Percentiles rank a stretch among this genome's conserved stretches.
phyloP scores from a whole-genome alignment of 2,113 vertebrate genomes.

The Rutilus rutilus region DNA sequence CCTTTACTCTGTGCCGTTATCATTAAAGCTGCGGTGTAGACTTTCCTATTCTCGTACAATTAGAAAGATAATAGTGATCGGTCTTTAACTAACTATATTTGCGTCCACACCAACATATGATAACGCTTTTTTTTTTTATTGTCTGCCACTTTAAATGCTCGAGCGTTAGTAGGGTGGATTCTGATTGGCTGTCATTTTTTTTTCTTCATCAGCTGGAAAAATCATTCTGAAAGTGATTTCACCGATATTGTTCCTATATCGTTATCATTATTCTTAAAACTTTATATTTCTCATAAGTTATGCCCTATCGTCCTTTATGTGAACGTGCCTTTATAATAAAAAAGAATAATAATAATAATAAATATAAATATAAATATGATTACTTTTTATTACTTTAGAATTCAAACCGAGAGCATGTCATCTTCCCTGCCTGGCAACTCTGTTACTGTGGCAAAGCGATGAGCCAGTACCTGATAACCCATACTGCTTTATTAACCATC shows the following conservation, averaged over 20 bases:
- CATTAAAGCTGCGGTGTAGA: no score
- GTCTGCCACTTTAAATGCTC: neutral
- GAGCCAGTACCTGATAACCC: neutral
- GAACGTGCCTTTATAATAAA: no score
- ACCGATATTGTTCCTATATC: neutral
- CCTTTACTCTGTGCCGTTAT: no score
- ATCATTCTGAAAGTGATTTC: neutral
- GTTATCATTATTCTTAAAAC: neutral
- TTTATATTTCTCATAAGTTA: no score
- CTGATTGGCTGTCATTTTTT: neutral
- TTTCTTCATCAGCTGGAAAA: neutral
- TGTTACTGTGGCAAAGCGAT: neutral
- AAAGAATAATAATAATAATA: no score
- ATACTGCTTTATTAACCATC: neutral
- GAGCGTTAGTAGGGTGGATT: neutral
- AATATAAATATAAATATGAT: neutral
- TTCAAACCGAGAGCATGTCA: neutral
- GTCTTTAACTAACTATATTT: neutral
- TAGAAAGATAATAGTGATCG: neutral
- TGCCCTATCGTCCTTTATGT: no score
- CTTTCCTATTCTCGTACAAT: no score
- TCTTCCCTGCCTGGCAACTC: neutral
- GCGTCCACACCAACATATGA: neutral
- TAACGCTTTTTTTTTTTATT: neutral
- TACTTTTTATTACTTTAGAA: slow-evolving; percentile 43